Conservation (phyloP, 2,888 invertebrate species). For the Phengaris arion region DNA sequence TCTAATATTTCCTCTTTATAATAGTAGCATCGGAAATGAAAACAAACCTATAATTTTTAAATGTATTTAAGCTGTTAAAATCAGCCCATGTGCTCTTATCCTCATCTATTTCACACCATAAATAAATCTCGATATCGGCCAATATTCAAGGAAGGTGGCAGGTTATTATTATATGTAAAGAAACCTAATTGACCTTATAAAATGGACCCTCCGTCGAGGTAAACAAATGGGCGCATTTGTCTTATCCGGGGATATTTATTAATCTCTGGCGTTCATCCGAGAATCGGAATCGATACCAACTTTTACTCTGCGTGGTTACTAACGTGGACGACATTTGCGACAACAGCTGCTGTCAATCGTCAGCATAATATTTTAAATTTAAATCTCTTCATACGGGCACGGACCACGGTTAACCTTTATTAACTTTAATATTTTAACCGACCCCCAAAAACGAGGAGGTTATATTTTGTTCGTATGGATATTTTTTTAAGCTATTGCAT, state of each 20-base stretch:
- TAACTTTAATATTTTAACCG: too few relatives aligned
- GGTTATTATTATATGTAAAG: conserved; percentile 15
- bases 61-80: too few relatives aligned
- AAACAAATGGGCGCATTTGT: conserved; percentile 13
- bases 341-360: background rate
- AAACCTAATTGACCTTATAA: conserved; percentile 13
- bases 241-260: conserved; percentile 14
- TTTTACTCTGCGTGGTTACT: too few relatives aligned
- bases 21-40: too few relatives aligned
- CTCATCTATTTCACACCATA: background rate
- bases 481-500: too few relatives aligned
- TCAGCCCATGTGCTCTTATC: background rate
- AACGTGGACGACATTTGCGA: background rate
- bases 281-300: background rate
- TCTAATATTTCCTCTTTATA: too few relatives aligned
- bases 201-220: conserved; percentile 11
- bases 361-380: too few relatives aligned
- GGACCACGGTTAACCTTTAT: too few relatives aligned
- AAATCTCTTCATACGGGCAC: too few relatives aligned
- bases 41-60: too few relatives aligned
- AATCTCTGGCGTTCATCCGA: background rate
- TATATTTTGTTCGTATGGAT: too few relatives aligned
- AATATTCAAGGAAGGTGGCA: conserved; percentile 11
- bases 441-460: too few relatives aligned
- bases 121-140: background rate